phyloP scores from a whole-genome alignment of 2,113 vertebrate genomes.

The Cebus imitator region DNA sequence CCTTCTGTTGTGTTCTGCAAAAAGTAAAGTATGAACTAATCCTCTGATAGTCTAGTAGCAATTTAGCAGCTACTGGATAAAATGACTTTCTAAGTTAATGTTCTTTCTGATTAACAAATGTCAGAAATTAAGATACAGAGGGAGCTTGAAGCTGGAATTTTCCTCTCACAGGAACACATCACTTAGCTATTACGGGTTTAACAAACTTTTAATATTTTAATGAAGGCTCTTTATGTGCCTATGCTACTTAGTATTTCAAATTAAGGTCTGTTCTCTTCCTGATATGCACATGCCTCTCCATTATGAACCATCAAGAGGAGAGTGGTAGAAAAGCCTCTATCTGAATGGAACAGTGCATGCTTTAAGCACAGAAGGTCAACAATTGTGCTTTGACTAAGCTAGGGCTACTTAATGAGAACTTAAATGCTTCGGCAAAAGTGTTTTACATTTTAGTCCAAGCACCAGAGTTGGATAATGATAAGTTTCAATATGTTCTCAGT shows the following conservation, averaged over 20 bases:
- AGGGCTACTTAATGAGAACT: slow-evolving; percentile 67
- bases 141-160: slow-evolving; percentile 49
- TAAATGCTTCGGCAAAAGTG: slow-evolving; percentile 61
- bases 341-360: slow-evolving; percentile 63
- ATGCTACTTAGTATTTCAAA: slow-evolving; percentile 67
- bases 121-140: slow-evolving; percentile 65
- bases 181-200: slow-evolving; percentile 60
- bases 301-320: slow-evolving; percentile 66
- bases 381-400: slow-evolving; percentile 64
- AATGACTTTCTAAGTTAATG: slow-evolving; percentile 62
- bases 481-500: slow-evolving; percentile 77
- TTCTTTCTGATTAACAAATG: slow-evolving; percentile 71
- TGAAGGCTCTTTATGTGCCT: slow-evolving; percentile 64
- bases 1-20: background rate
- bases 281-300: slow-evolving; percentile 48
- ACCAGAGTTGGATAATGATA: slow-evolving; percentile 69
- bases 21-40: slow-evolving; percentile 34
- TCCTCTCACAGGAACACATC: slow-evolving; percentile 44
- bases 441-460: slow-evolving; percentile 68
- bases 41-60: background rate
- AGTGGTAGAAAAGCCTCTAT: slow-evolving; percentile 64
- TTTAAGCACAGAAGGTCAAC: slow-evolving; percentile 61
- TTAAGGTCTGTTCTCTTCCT: slow-evolving; percentile 61
- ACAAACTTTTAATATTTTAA: slow-evolving; percentile 70
- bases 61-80: slow-evolving; percentile 43